phyloP scores from a whole-genome alignment of 2,113 vertebrate species.

The Marmota monax region DNA sequence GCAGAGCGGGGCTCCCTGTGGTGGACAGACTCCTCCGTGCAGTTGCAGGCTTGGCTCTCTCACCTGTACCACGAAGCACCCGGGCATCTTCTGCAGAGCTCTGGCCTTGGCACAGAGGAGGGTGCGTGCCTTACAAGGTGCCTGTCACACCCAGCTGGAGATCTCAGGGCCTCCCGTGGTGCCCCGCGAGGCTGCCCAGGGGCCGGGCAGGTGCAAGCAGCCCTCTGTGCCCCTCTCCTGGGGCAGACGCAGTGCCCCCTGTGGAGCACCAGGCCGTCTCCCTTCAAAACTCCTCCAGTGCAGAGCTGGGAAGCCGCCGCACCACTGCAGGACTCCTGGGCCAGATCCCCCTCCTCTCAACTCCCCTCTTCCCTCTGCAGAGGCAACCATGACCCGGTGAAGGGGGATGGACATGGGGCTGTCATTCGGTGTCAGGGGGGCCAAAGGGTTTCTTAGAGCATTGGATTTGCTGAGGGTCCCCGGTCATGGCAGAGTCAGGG shows the following conservation, averaged over 20 bases:
- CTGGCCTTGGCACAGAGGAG: not conserved
- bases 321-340: not conserved
- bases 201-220: too few relatives aligned
- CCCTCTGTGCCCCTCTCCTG: not conserved
- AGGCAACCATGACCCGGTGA: not conserved
- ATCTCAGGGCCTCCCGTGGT: too few relatives aligned
- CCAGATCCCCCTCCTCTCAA: too few relatives aligned
- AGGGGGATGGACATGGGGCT: not conserved
- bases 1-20: not conserved
- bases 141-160: too few relatives aligned
- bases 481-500: not conserved
- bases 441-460: not conserved
- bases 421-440: too few relatives aligned
- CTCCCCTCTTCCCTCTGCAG: not conserved
- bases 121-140: accelerated
- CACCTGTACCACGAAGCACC: too few relatives aligned
- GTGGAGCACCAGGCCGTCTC: not conserved
- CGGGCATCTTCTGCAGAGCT: too few relatives aligned
- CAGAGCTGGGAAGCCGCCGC: not conserved
- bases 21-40: not conserved
- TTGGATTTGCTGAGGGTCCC: not conserved
- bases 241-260: not conserved
- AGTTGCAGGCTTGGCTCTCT: too few relatives aligned
- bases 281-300: not conserved
- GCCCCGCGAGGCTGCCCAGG: not conserved